Evolutionary conservation across 2,113 vertebrate species (phyloP).

Genomic region (Nothocercus julius): DNA sequence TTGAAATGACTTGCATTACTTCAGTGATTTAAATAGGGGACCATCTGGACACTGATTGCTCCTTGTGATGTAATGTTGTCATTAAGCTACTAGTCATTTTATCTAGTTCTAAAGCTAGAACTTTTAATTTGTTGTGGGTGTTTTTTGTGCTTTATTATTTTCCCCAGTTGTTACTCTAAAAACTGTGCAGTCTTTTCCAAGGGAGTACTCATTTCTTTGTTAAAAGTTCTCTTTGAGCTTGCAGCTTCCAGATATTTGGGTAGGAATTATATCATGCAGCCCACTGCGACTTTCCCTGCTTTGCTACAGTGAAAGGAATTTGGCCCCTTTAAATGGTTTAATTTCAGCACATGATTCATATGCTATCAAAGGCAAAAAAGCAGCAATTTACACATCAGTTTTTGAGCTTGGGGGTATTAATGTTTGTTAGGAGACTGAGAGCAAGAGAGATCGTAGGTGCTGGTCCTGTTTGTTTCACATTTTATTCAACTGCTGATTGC

Average conservation of each 20-base stretch:
- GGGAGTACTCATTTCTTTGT: not conserved
- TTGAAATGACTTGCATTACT: not conserved
- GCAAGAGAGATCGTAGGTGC: not conserved
- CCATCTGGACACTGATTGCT: not conserved
- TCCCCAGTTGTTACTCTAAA: not conserved
- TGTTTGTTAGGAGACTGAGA: not conserved
- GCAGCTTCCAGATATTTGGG: not conserved
- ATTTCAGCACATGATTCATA: not conserved
- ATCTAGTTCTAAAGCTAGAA: not conserved
- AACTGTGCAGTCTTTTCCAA: not conserved
- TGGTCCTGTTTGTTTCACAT: not conserved
- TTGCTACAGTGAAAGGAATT: not conserved
- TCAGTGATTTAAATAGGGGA: not conserved
- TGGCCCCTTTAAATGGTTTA: not conserved
- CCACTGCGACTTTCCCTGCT: not conserved
- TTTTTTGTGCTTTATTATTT: not conserved
- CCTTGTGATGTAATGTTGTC: not conserved
- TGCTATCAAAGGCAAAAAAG: not conserved
- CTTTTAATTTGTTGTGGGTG: not conserved
- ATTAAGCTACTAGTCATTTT: not conserved
- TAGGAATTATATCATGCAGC: not conserved
- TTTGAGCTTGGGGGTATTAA: not conserved
- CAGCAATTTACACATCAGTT: not conserved
- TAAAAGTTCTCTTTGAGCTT: not conserved
- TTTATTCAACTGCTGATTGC: not conserved